Base-by-base conservation (phyloP, 2,888 invertebrate species). In the Lapara coniferarum region DNA sequence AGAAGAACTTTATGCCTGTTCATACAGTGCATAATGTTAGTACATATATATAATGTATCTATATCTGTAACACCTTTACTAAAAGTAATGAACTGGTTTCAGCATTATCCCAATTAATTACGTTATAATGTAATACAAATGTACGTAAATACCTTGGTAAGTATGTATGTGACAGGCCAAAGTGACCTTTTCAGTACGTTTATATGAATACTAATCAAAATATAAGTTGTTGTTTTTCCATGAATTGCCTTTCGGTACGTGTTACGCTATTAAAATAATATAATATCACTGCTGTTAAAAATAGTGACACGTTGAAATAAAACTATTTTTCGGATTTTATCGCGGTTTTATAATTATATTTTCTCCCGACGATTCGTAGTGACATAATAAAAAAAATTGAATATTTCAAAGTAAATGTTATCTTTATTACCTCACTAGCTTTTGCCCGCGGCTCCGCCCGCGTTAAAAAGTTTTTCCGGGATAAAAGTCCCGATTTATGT, bases 91-190 rank as follows among this genome's bases (percentile, higher is more conserved):
- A n/a, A 59, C 44, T 59, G 46, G 16, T 44, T 59, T 46, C 46
- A n/a, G 10, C 46, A 8, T 10, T 10, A 46, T 7, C 10, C n/a
- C 4, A 14, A 59, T n/a, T 44, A 37, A n/a, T 59, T 59, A 16
- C 59, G 59, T 44, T n/a, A 59, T 59, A 59, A 46, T 59, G n/a
- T n/a, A 59, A 59, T 59, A 59, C 59, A 46, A 59, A 59, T 59
- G 46, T 59, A 16, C 59, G 59, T 59, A 44, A 59, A 44, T 59
- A 5, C 46, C 44, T 30, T 10, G 16, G 55, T 55, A 55, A 16
- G 10, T 56, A 46, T 4, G 37, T 19, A 55, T n/a, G 13, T 53
- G n/a, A 19, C 16, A 6, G 5, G 16, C 25, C 13, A 13, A 46
- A 59, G 44, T 46, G n/a, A 19, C 16, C 59, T 10, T 10, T 46